A percentile compares a stretch with the other conserved stretches of the same genome.
phyloP scores from a whole-genome alignment of 2,113 vertebrate species.

The Poeciliopsis prolifica region DNA sequence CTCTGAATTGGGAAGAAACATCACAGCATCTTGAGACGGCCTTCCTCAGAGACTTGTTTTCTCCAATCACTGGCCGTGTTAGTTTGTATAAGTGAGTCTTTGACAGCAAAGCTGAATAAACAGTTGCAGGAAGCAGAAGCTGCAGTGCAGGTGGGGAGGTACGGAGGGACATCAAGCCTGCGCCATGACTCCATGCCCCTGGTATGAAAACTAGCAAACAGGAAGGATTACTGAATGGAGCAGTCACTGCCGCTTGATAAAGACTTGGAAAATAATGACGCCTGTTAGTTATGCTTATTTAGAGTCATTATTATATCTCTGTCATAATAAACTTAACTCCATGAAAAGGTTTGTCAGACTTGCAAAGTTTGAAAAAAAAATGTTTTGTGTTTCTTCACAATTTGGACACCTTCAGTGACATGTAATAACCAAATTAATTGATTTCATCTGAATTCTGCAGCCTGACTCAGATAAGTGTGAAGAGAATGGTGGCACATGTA shows the following conservation, averaged over 20 bases:
- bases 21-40: constrained; percentile 31
- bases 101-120: constrained; percentile 77
- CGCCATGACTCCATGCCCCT: constrained; percentile 39
- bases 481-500: background rate
- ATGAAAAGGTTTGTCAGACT: constrained; percentile 6
- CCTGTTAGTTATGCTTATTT: constrained; percentile 27
- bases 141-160: constrained; percentile 68
- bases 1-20: constrained; percentile 44
- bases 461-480: background rate
- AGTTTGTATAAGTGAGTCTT: constrained; percentile 53
- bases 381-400: background rate
- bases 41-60: constrained; percentile 34
- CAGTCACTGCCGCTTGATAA: constrained; percentile 40
- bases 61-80: constrained; percentile 35
- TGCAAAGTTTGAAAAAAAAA: background rate
- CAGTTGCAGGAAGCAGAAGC: constrained; percentile 71
- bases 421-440: background rate
- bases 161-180: constrained; percentile 51
- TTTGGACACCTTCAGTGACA: background rate
- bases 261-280: constrained; percentile 15
- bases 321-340: constrained; percentile 19
- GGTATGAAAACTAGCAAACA: constrained; percentile 65
- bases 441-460: background rate
- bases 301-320: constrained; percentile 30
- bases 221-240: constrained; percentile 66